Evolutionary conservation across 2,888 invertebrate species (phyloP), one percentile per base, ranked within the genome.

Genomic region (Tiliacea citrago): DNA sequence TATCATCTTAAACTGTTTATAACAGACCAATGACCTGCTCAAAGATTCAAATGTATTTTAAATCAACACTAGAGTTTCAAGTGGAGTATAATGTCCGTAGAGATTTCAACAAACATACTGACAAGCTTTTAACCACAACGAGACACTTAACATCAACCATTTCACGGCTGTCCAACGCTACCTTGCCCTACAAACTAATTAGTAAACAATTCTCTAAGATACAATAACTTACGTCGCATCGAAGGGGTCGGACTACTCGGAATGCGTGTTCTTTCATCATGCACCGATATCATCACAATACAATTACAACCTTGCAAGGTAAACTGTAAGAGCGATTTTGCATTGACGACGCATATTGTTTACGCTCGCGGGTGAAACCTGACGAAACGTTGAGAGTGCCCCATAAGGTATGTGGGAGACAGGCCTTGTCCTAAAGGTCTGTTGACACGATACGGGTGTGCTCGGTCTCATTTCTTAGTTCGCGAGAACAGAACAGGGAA

Each of bases 381-480:
- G 92, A 92, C 88, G 92, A 92, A 92, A 92, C 88, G 88, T 89
- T 90, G 88, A n/a, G 88, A 91, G 91, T 91, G 92, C 91, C 92
- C 91, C 92, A 89, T 93, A 93, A 90, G 93, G 94, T 90, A 92
- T 92, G 93, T 91, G 88, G 89, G 90, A 90, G 86, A 85, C 83
- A 72, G 73, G 78, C 77, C 78, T 73, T 76, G 81, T 62, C 73
- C 29, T 77, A 62, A 73, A 72, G 63, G 71, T 45, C 79, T 80
- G 83, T 80, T 72, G 73, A 80, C 80, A 84, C 66, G 84, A 67
- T 42, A 84, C 75, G 82, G 70, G 79, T 69, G 70, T 78, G 83
- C 53, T 58, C 24, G 78, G 16, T 63, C 62, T 68, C 51, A 58
- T 77, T 82, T 77, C n/a, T 42, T 63, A n/a, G 35, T 53, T 42